Evolutionary conservation across 2,888 invertebrate genomes (phyloP), one percentile per base, ranked within the genome.

Genomic region (Metallyticus violacea): DNA sequence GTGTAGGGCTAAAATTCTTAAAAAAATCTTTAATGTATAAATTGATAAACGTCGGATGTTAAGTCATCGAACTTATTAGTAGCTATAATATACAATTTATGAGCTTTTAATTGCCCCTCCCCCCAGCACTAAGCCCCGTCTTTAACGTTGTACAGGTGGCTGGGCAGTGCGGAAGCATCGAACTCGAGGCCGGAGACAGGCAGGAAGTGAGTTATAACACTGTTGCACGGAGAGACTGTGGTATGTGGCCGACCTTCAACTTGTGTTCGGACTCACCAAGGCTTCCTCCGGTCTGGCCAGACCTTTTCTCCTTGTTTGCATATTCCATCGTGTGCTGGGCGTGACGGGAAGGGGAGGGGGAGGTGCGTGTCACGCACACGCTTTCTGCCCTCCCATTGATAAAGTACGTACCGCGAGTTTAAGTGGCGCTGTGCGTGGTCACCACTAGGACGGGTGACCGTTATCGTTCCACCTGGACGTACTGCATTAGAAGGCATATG

Each of bases 211-310:
- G 27, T 83, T 83, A 9, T 22, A 27, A 25, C 83, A 22, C 28
- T 83, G 29, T 77, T 83, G 83, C 83, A n/a, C 15, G 26, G 28
- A 40, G 15, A 15, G 22, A 7, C 29, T 27, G n/a, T 83, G 83
- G 83, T 62, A 83, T 83, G 83, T 83, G 83, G 83, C 83, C 83
- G 83, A 29, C 83, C 83, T 83, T 83, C 83, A 83, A 83, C 83
- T 29, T 83, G 83, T 77, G 77, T 26, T 22, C n/a, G 25, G 83
- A 27, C 83, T 77, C 81, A 62, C 40, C 40, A 81, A 81, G 81
- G 81, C 30, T 81, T 29, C 81, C 81, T 27, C 80, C 80, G 26
- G 78, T 26, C 26, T 25, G n/a, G 78, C 26, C 78, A 62, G 40
- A 62, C 40, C 40, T 62, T 15, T 62, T 62, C 40, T 62, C 40